phyloP scores from a whole-genome alignment of 1,140 invertebrate genomes.

The Drosophila arawakana region DNA sequence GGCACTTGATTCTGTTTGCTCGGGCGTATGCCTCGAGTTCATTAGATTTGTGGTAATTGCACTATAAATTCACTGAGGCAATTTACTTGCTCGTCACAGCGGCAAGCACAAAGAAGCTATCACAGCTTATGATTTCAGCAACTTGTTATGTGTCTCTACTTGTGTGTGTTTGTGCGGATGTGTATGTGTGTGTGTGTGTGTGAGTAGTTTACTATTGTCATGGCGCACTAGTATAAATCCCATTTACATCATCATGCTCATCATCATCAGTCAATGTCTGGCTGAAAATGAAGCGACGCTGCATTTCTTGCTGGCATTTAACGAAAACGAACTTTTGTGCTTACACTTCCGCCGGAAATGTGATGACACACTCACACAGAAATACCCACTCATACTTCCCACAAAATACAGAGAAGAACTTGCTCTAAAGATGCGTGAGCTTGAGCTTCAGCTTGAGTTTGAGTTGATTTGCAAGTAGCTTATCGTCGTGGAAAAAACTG shows the following conservation, averaged over 20 bases:
- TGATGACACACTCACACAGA: constrained; percentile 51
- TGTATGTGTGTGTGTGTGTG: constrained; percentile 37
- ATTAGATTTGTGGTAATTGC: constrained; percentile 77
- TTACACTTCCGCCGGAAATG: constrained; percentile 81
- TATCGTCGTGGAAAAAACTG: constrained; percentile 74
- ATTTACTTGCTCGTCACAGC: constrained; percentile 72
- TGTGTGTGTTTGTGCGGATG: constrained; percentile 33
- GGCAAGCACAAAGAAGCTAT: constrained; percentile 52
- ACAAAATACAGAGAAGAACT: constrained; percentile 22
- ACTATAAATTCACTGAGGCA: constrained; percentile 76
- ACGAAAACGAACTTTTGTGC: constrained; percentile 77
- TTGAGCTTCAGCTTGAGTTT: constrained; percentile 47
- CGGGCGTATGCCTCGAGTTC: constrained; percentile 37
- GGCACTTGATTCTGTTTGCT: neutral
- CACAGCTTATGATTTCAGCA: constrained; percentile 77
- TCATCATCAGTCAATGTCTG: constrained; percentile 81
- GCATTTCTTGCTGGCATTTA: constrained; percentile 82
- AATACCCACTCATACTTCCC: constrained; percentile 31
- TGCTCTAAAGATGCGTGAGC: constrained; percentile 56
- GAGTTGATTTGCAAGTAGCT: constrained; percentile 81
- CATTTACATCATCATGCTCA: constrained; percentile 82
- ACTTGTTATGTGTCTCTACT: constrained; percentile 45
- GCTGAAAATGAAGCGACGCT: constrained; percentile 75
- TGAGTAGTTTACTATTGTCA: constrained; percentile 79
- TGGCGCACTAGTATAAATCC: constrained; percentile 75